Evolutionary conservation across 2,113 vertebrate species (phyloP).

Genomic region (Anolis carolinensis): DNA sequence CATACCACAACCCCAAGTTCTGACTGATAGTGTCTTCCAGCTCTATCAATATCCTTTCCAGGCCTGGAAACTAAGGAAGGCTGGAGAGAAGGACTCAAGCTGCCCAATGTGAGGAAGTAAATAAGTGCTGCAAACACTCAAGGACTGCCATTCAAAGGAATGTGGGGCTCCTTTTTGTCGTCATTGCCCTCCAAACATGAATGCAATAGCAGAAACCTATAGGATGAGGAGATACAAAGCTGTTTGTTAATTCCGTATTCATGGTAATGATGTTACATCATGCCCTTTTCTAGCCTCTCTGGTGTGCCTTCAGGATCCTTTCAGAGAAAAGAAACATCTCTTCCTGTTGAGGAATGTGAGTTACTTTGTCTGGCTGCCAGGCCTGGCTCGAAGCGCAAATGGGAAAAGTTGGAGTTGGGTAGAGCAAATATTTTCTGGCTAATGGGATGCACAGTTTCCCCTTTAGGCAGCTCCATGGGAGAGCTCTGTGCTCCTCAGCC

Average conservation of each 20-base stretch:
- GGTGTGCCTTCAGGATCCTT: background rate
- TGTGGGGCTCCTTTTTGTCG: background rate
- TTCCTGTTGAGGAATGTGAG: background rate
- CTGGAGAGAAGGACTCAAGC: background rate
- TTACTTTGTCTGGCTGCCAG: background rate
- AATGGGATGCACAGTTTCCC: background rate
- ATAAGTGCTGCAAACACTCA: background rate
- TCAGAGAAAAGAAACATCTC: background rate
- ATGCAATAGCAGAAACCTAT: background rate
- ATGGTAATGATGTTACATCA: background rate
- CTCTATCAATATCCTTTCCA: background rate
- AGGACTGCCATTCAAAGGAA: background rate
- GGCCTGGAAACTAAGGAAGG: background rate
- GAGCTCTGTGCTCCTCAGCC: background rate
- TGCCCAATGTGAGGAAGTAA: background rate
- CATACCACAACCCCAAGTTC: too few species aligned
- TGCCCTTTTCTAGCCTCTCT: background rate
- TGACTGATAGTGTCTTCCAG: too few species aligned
- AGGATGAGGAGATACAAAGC: background rate
- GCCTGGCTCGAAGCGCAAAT: background rate
- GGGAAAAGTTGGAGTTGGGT: background rate
- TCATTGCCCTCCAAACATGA: background rate
- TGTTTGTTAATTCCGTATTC: background rate
- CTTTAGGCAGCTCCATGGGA: background rate
- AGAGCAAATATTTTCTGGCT: background rate